These are phyloP conservation scores for Triplophysa rosa DNA, from an alignment of 2,113 vertebrate genomes.

Conservation along the genomic window DNA sequence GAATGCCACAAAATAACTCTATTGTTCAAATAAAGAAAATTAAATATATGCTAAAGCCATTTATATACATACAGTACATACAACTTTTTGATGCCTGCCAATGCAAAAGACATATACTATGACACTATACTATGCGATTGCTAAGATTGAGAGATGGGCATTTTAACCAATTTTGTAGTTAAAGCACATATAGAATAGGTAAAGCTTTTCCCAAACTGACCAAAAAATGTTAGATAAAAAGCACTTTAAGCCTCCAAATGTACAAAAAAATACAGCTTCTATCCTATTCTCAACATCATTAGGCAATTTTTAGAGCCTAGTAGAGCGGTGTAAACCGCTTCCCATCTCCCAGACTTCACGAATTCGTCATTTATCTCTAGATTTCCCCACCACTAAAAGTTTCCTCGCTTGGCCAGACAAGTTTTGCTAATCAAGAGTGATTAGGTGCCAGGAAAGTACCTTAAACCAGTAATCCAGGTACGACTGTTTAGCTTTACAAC, in stretches of 20 bases:
- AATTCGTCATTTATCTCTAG: background rate
- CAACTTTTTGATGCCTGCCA: background rate
- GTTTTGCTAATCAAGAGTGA: slow-evolving; percentile 33
- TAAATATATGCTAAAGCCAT: background rate
- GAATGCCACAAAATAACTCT: background rate
- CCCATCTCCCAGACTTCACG: background rate
- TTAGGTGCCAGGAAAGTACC: slow-evolving; percentile 49
- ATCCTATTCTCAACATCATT: slow-evolving; percentile 9
- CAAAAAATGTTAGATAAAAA: slow-evolving; percentile 5
- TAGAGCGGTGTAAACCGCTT: background rate
- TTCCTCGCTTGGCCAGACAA: background rate
- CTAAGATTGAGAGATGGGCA: too few relatives aligned
- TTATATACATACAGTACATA: background rate
- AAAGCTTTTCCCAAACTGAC: background rate
- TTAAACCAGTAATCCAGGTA: slow-evolving; percentile 64
- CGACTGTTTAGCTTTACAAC: slow-evolving; percentile 51
- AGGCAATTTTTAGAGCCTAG: slow-evolving; percentile 5
- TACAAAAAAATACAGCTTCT: background rate
- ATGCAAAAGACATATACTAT: too few relatives aligned
- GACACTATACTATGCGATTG: too few relatives aligned
- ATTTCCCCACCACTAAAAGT: background rate
- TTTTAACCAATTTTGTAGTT: too few relatives aligned
- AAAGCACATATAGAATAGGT: too few relatives aligned
- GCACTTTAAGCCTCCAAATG: background rate
- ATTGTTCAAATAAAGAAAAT: background rate